Base-by-base conservation (phyloP, 2,888 invertebrate genomes). In the Pristionchus arcanus region DNA sequence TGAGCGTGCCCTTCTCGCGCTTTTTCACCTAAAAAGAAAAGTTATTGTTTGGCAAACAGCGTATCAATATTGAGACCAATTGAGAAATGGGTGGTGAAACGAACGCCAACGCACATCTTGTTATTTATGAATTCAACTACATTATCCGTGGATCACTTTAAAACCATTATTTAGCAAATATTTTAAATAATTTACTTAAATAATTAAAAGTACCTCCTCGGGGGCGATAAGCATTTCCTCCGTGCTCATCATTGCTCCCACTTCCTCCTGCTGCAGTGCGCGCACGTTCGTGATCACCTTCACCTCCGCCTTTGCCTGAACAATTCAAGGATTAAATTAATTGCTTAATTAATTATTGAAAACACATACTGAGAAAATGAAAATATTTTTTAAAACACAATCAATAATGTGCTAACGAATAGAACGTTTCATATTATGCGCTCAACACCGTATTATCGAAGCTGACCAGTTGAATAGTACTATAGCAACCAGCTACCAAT, bases 221-320 rank as follows among this genome's bases (percentile, higher is more conserved):
- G 87, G 87, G 4, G 87, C 87, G n/a, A 88, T 55, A 9, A 88
- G 74, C 87, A 88, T 88, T 21, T 71, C 87, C 55, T 88, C 87
- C 11, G 87, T 88, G 34, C 74, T 74, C 53, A 59, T 59, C 89
- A 83, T 89, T 4, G 89, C 89, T 13, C 89, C 89, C 59, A 89
- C 83, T 16, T 89, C 89, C 66, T 89, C 89, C 49, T 81, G 37
- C 49, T 49, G 37, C 63, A 89, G 66, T 0, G 89, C 89, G 13
- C 42, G 42, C 89, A 89, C 49, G 49, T 89, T 89, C 42, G 81
- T 42, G 42, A 89, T 53, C n/a, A 89, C 49, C n/a, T 53, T 37
- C 59, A 89, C 83, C 66, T 89, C 89, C 31, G 89, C 7, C 34
- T 89, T 59, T 28, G 66, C 66, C 89, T 89, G 66, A 25, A 88